Conservation (phyloP, 2,888 invertebrate species). For the Tachina grossa region DNA sequence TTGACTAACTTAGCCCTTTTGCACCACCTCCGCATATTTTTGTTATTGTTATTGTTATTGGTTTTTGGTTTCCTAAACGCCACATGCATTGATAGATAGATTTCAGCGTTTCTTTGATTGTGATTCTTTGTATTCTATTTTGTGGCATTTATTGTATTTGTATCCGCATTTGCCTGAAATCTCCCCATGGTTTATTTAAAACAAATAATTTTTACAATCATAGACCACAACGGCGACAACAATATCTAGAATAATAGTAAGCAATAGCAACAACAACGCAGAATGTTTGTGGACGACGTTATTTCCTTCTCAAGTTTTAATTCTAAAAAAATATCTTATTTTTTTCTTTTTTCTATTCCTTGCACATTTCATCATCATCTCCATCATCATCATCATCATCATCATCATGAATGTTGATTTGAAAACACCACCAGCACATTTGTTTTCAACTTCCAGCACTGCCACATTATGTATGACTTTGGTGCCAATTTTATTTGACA, state of each 20-base stretch:
- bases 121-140: slow-evolving; percentile 37
- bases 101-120: slow-evolving; percentile 48
- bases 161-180: slow-evolving; percentile 51
- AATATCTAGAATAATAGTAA: slow-evolving; percentile 52
- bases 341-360: slow-evolving; percentile 22
- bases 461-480: slow-evolving; percentile 54
- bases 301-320: slow-evolving; percentile 43
- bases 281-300: slow-evolving; percentile 64
- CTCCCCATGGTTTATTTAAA: slow-evolving; percentile 69
- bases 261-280: slow-evolving; percentile 45
- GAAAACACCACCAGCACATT: slow-evolving; percentile 28
- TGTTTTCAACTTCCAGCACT: slow-evolving; percentile 27
- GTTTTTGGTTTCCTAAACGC: slow-evolving; percentile 58
- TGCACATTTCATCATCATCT: slow-evolving; percentile 51
- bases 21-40: slow-evolving; percentile 68
- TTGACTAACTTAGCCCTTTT: slow-evolving; percentile 67
- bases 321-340: not conserved
- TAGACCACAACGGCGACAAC: slow-evolving; percentile 70
- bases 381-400: slow-evolving; percentile 30
- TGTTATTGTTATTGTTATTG: not conserved
- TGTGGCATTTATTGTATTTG: slow-evolving; percentile 44
- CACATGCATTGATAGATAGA: slow-evolving; percentile 68
- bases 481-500: slow-evolving; percentile 77
- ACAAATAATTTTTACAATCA: slow-evolving; percentile 68
- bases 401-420: slow-evolving; percentile 30